phyloP scores from a whole-genome alignment of 2,113 vertebrate genomes.

The Potamarius usumacintae region DNA sequence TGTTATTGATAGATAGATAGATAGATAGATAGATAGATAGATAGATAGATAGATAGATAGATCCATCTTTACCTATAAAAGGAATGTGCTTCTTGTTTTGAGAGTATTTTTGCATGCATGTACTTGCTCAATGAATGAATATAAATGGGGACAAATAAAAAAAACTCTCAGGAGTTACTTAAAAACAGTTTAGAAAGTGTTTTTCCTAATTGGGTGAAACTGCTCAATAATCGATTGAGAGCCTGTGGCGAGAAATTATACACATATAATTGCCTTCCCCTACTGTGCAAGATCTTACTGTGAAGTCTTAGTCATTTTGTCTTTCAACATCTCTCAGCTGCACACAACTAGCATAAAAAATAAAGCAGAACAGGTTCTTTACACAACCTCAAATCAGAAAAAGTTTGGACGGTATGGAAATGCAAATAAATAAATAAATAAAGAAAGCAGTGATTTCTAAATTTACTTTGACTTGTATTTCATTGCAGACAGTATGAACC shows the following conservation, averaged over 20 bases:
- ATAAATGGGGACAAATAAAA: background rate
- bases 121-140: background rate
- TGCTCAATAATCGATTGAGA: background rate
- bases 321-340: background rate
- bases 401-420: too few relatives aligned
- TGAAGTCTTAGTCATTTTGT: slow-evolving; percentile 16
- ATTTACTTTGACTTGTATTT: too few relatives aligned
- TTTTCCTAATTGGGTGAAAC: background rate
- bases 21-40: background rate
- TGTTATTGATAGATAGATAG: background rate
- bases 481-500: too few relatives aligned
- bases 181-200: background rate
- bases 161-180: background rate
- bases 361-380: background rate
- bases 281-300: background rate
- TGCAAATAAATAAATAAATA: too few relatives aligned
- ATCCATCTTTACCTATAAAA: background rate
- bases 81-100: background rate
- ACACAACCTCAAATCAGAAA: too few relatives aligned
- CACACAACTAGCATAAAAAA: slow-evolving; percentile 11
- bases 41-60: background rate
- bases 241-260: slow-evolving; percentile 21
- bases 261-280: background rate
- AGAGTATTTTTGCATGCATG: background rate
- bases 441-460: too few relatives aligned